Evolutionary conservation across 1,140 invertebrate genomes (phyloP).

Genomic region (Amphibalanus amphitrite): DNA sequence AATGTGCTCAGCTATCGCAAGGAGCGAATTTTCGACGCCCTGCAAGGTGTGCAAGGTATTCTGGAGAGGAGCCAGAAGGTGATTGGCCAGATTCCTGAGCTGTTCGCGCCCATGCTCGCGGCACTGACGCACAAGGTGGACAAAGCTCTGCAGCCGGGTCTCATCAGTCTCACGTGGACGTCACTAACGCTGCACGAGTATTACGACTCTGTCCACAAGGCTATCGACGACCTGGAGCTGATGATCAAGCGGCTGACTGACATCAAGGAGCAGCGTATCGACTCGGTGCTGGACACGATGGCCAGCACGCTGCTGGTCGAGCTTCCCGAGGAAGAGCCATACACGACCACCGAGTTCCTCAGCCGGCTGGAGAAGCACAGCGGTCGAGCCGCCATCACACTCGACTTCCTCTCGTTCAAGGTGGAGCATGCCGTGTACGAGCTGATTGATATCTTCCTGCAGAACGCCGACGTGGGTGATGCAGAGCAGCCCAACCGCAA

Average conservation of each 20-base stretch:
- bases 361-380: not conserved
- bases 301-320: conserved; percentile 42
- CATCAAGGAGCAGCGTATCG: conserved; percentile 54
- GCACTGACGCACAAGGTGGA: conserved; percentile 47
- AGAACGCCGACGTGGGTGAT: not conserved
- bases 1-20: not conserved
- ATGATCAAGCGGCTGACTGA: conserved; percentile 39
- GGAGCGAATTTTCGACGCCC: not conserved
- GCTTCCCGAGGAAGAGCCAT: conserved; percentile 39
- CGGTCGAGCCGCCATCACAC: not conserved
- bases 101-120: conserved; percentile 48
- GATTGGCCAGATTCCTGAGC: conserved; percentile 21
- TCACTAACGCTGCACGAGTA: conserved; percentile 49
- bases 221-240: conserved; percentile 38
- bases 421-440: not conserved
- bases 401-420: not conserved
- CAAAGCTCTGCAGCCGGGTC: conserved; percentile 48
- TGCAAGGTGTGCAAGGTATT: not conserved
- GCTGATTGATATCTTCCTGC: not conserved
- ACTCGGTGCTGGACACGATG: conserved; percentile 47
- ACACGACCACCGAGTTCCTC: conserved; percentile 32
- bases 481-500: not conserved
- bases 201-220: conserved; percentile 35
- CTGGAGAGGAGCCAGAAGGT: not conserved
- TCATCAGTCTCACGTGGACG: conserved; percentile 60